Evolutionary conservation across 1,140 invertebrate genomes (phyloP).

Genomic region (Euura saliciscinereae): DNA sequence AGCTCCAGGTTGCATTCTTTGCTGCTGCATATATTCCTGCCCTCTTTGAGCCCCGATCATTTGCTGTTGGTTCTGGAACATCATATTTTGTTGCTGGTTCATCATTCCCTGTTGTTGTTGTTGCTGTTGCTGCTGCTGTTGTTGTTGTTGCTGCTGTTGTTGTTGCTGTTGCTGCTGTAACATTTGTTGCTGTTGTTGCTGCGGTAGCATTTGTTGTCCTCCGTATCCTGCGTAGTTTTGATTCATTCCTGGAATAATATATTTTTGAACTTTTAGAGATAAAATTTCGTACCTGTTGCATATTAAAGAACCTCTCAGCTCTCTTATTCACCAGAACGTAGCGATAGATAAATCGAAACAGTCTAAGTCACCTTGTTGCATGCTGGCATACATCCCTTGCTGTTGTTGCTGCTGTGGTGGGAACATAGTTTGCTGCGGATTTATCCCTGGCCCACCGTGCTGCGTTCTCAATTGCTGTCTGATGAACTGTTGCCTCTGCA

Average conservation of each 20-base stretch:
- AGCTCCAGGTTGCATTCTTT: constrained; percentile 52
- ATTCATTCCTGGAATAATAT: constrained; percentile 52
- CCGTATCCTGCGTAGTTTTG: constrained; percentile 66
- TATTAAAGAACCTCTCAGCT: too few relatives aligned
- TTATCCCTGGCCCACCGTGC: constrained; percentile 54
- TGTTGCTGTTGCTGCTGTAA: constrained; percentile 56
- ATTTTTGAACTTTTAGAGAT: not conserved
- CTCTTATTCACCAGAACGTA: too few relatives aligned
- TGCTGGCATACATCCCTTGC: constrained; percentile 57
- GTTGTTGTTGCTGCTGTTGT: constrained; percentile 54
- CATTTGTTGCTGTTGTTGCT: constrained; percentile 55
- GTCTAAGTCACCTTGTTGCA: constrained; percentile 59
- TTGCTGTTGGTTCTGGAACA: constrained; percentile 55
- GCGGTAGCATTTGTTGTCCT: constrained; percentile 67
- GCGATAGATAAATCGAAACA: not conserved
- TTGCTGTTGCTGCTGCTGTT: constrained; percentile 48
- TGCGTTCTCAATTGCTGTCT: constrained; percentile 53
- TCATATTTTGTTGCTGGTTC: constrained; percentile 55
- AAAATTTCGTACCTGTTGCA: not conserved
- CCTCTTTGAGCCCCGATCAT: constrained; percentile 53
- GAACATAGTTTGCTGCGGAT: constrained; percentile 58
- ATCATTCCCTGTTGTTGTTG: constrained; percentile 50
- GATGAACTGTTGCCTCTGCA: constrained; percentile 62
- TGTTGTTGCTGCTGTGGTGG: constrained; percentile 61
- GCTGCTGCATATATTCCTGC: constrained; percentile 59